Evolutionary conservation across 2,888 invertebrate genomes (phyloP).

Genomic region (Trypoxylon attenuatum): DNA sequence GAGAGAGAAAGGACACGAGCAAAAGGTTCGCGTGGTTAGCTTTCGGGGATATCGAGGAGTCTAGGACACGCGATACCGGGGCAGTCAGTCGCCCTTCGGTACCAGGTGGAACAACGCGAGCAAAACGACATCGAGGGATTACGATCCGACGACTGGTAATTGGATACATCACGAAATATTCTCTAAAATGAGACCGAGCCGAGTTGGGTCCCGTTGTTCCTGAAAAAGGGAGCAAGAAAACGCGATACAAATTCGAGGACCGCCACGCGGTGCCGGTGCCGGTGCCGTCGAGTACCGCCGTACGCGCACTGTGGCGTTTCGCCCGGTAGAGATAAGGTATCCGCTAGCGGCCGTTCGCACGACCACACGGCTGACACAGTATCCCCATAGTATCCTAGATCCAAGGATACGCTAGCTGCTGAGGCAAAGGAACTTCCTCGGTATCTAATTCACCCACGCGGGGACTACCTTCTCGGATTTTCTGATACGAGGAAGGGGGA

Average conservation of each 20-base stretch:
- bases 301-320: neutral
- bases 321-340: constrained; percentile 3
- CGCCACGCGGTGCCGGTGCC: neutral
- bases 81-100: neutral
- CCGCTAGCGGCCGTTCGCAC: constrained; percentile 26
- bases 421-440: constrained; percentile 32
- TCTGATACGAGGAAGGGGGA: constrained; percentile 31
- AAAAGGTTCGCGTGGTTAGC: constrained; percentile 30
- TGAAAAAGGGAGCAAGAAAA: neutral
- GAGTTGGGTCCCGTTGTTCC: neutral
- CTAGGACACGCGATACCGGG: constrained; percentile 34
- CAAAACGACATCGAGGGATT: constrained; percentile 18
- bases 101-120: neutral
- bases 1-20: constrained; percentile 15
- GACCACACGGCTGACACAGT: constrained; percentile 32
- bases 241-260: neutral
- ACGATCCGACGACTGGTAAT: constrained; percentile 40
- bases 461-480: constrained; percentile 41
- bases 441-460: constrained; percentile 41
- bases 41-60: constrained; percentile 17
- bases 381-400: constrained; percentile 36
- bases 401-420: constrained; percentile 36
- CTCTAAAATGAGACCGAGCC: neutral
- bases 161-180: constrained; percentile 47
- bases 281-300: too few relatives aligned